phyloP scores from a whole-genome alignment of 2,113 vertebrate species.

The Heliornis fulica region DNA sequence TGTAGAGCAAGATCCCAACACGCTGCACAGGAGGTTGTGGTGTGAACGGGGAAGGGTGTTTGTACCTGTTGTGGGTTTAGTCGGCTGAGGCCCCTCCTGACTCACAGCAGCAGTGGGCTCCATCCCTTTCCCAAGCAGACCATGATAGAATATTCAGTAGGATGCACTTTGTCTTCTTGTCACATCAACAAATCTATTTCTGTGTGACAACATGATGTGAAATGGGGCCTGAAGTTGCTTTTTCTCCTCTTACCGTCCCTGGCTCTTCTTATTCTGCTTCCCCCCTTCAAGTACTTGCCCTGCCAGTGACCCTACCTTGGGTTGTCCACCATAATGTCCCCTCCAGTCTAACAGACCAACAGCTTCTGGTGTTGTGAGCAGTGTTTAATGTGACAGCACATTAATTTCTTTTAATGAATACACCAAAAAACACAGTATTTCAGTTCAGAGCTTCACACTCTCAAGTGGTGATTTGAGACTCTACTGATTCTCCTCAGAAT shows the following conservation, averaged over 20 bases:
- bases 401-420: no score
- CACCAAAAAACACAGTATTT: neutral
- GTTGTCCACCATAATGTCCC: no score
- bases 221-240: neutral
- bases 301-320: neutral
- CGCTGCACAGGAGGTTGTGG: neutral
- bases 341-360: neutral
- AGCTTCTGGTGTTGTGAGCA: neutral
- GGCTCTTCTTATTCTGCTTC: neutral
- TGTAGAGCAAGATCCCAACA: neutral
- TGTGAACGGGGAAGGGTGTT: neutral
- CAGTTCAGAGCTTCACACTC: accelerated
- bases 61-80: neutral
- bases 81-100: neutral
- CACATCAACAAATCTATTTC: accelerated
- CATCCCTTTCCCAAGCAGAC: neutral
- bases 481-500: neutral
- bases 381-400: neutral
- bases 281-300: neutral
- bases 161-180: neutral
- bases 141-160: neutral
- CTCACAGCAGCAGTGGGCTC: neutral
- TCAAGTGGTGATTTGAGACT: neutral
- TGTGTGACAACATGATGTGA: neutral
- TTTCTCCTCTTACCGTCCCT: neutral